These are phyloP conservation scores for Drosophila tropicalis DNA, from an alignment of 1,140 invertebrate genomes.

Conservation along the genomic window DNA sequence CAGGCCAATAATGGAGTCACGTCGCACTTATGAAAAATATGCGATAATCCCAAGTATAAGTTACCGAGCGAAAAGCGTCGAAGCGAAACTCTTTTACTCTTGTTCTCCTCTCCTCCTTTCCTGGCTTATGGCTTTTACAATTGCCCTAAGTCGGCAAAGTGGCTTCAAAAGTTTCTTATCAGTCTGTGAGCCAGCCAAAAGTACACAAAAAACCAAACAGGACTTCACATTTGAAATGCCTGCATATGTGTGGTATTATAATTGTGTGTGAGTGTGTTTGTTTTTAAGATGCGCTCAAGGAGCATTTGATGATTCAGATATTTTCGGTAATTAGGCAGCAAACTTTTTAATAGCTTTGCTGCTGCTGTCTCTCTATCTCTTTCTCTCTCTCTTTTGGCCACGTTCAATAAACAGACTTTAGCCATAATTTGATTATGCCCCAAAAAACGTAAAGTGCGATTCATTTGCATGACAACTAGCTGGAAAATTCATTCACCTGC, in stretches of 20 bases:
- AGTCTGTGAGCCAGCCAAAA: slow-evolving; percentile 25
- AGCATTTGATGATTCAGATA: slow-evolving; percentile 6
- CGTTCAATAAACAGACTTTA: slow-evolving; percentile 25
- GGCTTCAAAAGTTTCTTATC: slow-evolving; percentile 73
- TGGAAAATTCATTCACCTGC: slow-evolving; percentile 55
- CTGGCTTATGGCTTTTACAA: not conserved
- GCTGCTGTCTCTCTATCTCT: not conserved
- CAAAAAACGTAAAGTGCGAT: slow-evolving; percentile 46
- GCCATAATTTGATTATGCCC: slow-evolving; percentile 62
- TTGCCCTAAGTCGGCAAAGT: not conserved
- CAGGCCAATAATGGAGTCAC: slow-evolving; percentile 77
- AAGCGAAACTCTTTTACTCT: not conserved
- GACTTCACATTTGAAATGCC: slow-evolving; percentile 36
- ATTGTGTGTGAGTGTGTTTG: slow-evolving; percentile 18
- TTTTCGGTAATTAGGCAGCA: slow-evolving; percentile 56
- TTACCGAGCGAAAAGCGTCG: slow-evolving; percentile 17
- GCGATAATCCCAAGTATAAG: slow-evolving; percentile 69
- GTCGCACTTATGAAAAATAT: slow-evolving; percentile 80
- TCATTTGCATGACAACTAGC: slow-evolving; percentile 66
- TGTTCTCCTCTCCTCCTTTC: slow-evolving; percentile 2
- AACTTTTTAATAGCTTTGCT: slow-evolving; percentile 64
- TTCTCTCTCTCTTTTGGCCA: slow-evolving; percentile 5
- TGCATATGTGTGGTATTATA: slow-evolving; percentile 54
- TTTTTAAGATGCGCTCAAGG: slow-evolving; percentile 30
- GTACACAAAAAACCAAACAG: slow-evolving; percentile 24